Conservation (phyloP, 2,113 vertebrate species). For the Ictalurus furcatus region DNA sequence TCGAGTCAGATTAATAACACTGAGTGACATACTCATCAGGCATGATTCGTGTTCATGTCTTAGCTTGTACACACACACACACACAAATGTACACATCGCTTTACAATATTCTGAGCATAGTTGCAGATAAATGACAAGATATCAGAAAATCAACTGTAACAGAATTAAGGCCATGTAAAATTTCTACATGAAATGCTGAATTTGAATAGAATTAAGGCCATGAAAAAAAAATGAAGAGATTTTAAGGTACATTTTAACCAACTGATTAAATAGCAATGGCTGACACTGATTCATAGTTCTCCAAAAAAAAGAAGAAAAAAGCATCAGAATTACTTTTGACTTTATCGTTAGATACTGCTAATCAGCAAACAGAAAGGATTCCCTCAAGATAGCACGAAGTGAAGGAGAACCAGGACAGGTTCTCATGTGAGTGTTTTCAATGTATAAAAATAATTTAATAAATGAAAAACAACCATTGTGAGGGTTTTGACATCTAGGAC, state of each 20-base stretch:
- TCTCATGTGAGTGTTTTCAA: not conserved
- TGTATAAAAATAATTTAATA: not conserved
- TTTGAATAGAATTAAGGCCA: conserved; percentile 28
- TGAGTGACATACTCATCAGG: not conserved
- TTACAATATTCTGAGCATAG: not conserved
- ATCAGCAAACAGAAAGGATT: not conserved
- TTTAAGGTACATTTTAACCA: not conserved
- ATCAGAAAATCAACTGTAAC: not conserved
- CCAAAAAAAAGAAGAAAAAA: not conserved
- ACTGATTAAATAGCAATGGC: not conserved
- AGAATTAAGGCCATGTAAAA: not conserved
- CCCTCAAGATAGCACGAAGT: not conserved
- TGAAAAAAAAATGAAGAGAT: not conserved
- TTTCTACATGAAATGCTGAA: not conserved
- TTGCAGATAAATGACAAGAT: not conserved
- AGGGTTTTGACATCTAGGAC: not conserved
- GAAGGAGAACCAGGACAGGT: not conserved
- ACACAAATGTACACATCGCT: not conserved
- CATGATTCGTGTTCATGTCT: not conserved
- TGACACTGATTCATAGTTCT: too few relatives aligned
- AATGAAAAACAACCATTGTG: not conserved
- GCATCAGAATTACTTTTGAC: not conserved
- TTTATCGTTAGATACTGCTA: not conserved
- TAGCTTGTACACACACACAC: not conserved
- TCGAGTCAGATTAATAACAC: conserved; percentile 31